phyloP scores from a whole-genome alignment of 2,797 vertebrate genomes.

The Diceros bicornis region DNA sequence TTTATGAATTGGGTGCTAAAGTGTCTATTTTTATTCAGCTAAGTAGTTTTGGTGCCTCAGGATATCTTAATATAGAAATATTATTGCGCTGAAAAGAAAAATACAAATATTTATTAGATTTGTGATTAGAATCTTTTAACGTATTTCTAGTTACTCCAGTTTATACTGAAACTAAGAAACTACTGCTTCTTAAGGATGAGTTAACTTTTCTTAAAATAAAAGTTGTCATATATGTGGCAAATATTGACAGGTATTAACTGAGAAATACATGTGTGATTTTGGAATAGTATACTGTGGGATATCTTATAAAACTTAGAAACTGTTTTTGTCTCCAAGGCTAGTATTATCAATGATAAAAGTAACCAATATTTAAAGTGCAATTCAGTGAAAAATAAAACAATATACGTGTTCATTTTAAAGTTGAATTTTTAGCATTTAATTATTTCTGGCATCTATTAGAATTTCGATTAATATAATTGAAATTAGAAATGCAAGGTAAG shows the following conservation, averaged over 20 bases:
- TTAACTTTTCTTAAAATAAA: neutral
- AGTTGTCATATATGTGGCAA: neutral
- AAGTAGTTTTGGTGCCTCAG: slow-evolving; percentile 22
- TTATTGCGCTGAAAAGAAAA: slow-evolving; percentile 60
- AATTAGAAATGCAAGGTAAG: slow-evolving; percentile 32
- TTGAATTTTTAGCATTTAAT: slow-evolving; percentile 50
- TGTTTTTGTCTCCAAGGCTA: neutral
- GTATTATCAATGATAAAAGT: slow-evolving; percentile 28
- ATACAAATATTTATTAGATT: slow-evolving; percentile 50
- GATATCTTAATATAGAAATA: slow-evolving; percentile 40
- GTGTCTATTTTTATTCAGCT: neutral
- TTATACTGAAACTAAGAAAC: slow-evolving; percentile 37
- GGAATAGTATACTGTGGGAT: neutral
- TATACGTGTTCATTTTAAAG: slow-evolving; percentile 32
- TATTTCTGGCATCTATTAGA: slow-evolving; percentile 50
- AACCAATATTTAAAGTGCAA: neutral
- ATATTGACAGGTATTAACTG: slow-evolving; percentile 7
- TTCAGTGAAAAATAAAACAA: slow-evolving; percentile 52
- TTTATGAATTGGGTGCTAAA: slow-evolving; percentile 10
- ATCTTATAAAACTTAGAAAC: slow-evolving; percentile 39
- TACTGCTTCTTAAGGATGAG: neutral
- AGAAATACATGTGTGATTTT: slow-evolving; percentile 37
- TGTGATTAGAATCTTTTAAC: slow-evolving; percentile 25
- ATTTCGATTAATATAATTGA: slow-evolving; percentile 49
- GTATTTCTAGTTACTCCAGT: neutral